Conservation (phyloP, 2,797 vertebrate genomes). For the Hozukius guyotensis region DNA sequence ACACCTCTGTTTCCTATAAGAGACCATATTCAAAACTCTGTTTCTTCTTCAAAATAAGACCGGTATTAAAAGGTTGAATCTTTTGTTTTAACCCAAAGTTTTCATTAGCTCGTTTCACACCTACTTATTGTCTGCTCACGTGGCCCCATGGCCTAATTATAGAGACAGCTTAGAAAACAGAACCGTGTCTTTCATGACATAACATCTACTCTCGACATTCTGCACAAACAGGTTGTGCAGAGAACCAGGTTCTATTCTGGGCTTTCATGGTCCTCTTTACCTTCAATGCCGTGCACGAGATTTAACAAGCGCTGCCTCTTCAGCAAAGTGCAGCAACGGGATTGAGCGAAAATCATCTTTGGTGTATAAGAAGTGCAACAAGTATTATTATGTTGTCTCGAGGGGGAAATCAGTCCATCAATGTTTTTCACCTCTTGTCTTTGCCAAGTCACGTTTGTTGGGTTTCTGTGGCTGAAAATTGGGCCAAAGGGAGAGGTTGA, state of each 20-base stretch:
- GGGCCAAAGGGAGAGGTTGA: conserved; percentile 52
- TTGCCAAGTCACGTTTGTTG: conserved; percentile 68
- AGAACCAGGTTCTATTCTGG: conserved; percentile 63
- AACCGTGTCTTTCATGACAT: conserved; percentile 66
- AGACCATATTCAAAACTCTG: neutral
- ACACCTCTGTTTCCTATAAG: conserved; percentile 32
- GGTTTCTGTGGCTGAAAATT: conserved; percentile 61
- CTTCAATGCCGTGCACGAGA: neutral
- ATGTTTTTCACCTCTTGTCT: conserved; percentile 22
- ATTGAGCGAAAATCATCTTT: conserved; percentile 19
- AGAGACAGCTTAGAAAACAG: conserved; percentile 66
- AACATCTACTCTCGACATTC: conserved; percentile 77
- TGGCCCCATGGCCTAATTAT: conserved; percentile 61
- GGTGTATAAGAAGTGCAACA: conserved; percentile 33
- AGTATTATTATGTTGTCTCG: conserved; percentile 46
- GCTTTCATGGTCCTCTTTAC: conserved; percentile 25
- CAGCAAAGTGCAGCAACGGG: neutral
- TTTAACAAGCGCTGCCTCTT: conserved; percentile 12
- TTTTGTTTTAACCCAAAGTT: conserved; percentile 7
- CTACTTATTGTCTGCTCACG: conserved; percentile 48
- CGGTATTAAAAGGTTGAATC: neutral
- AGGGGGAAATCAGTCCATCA: conserved; percentile 40
- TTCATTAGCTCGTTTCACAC: conserved; percentile 58
- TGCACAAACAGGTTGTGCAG: conserved; percentile 77
- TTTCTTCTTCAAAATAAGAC: neutral